Base-by-base conservation (phyloP, 2,888 invertebrate species). In the Pammene aurita region DNA sequence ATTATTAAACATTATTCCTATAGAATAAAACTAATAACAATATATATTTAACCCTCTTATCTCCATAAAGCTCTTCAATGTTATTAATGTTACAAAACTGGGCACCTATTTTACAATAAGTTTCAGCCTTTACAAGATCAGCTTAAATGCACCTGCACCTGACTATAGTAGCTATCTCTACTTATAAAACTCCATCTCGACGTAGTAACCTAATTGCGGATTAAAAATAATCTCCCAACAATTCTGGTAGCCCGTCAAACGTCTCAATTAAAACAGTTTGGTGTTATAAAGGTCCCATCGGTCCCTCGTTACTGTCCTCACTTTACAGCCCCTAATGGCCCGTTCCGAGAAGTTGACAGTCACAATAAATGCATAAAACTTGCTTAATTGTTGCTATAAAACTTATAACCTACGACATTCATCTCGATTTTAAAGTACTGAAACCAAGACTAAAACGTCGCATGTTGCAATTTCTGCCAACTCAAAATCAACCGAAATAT, bases 281-380 rank as follows among this genome's bases (percentile, higher is more conserved):
- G 73, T 65, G 72, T 73, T 77, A 82, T 88, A 87, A 89, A 89
- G 72, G 67, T 75, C 81, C 86, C 85, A 87, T 88, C 87, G 85
- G 79, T 77, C 74, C 73, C 88, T 90, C 81, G 88, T 90, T 90
- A 84, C 88, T 90, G 90, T 87, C 90, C 82, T 87, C 86, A 66
- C 77, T 89, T 91, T 91, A 91, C 87, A 84, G 80, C 83, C 89
- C 77, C 78, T 91, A 91, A 91, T 91, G 88, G 89, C 88, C 76
- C 71, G 75, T 90, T 91, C 90, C 84, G 82, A 86, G 91, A 91
- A 91, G 90, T 89, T 89, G 90, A 90, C 90, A 89, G 83, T 73
- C 70, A 78, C 83, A 82, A 89, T 90, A 89, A 90, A 90, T 83
- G 81, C 80, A 86, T 90, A 90, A 89, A 90, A 86, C 84, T 80